These are phyloP conservation scores for Phalanger gymnotis DNA, from an alignment of 2,797 vertebrate genomes.

Conservation along the genomic window DNA sequence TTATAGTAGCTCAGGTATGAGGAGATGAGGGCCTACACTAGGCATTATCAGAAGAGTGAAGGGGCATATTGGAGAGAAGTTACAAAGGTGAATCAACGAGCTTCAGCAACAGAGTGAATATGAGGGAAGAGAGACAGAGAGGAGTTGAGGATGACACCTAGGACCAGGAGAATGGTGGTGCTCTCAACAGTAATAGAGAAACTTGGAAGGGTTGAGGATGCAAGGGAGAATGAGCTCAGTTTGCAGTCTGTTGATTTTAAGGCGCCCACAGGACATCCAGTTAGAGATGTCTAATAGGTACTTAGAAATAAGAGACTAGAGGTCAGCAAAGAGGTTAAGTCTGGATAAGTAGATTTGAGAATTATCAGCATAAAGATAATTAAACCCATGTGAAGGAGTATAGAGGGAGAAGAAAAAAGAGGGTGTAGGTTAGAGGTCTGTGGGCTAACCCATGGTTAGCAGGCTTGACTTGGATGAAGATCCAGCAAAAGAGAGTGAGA, in stretches of 20 bases:
- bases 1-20: not conserved
- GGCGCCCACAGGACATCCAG: not conserved
- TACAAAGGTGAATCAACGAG: not conserved
- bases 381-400: too few relatives aligned
- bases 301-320: too few relatives aligned
- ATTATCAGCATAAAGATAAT: not conserved
- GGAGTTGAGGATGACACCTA: not conserved
- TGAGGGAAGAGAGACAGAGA: not conserved
- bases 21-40: too few relatives aligned
- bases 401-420: too few relatives aligned
- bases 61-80: not conserved
- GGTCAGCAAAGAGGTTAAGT: not conserved
- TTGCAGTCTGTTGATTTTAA: not conserved
- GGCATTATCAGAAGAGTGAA: not conserved
- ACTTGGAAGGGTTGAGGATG: not conserved
- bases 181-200: too few relatives aligned
- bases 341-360: not conserved
- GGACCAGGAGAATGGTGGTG: not conserved
- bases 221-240: not conserved
- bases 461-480: not conserved
- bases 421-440: not conserved
- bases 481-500: not conserved
- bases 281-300: not conserved
- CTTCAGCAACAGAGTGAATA: not conserved
- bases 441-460: not conserved